Evolutionary conservation across 2,113 vertebrate species (phyloP).

Genomic region (Shinisaurus crocodilurus): DNA sequence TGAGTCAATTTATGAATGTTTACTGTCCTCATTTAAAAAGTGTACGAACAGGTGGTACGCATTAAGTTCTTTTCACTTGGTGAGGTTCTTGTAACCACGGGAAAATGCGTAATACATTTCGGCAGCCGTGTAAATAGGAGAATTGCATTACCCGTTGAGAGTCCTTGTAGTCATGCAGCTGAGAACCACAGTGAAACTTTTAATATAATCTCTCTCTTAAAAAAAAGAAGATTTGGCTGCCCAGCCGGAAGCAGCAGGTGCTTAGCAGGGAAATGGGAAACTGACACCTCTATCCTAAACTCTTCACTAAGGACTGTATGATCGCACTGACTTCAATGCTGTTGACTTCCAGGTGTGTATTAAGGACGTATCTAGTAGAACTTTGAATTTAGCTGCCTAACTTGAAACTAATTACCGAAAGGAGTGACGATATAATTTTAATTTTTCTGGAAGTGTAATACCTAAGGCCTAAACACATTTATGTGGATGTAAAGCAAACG

Average conservation of each 20-base stretch:
- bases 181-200: neutral
- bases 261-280: neutral
- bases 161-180: neutral
- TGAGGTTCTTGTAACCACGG: neutral
- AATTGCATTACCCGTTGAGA: neutral
- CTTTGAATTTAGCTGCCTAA: rapidly evolving
- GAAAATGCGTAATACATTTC: neutral
- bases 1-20: neutral
- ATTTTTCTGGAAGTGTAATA: neutral
- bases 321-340: rapidly evolving
- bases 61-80: neutral
- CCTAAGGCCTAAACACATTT: neutral
- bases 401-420: neutral
- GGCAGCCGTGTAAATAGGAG: too few relatives aligned
- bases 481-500: neutral
- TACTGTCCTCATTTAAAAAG: neutral
- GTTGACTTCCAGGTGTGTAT: neutral
- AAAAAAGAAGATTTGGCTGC: neutral
- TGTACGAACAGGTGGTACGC: neutral
- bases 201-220: neutral
- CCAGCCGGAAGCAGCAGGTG: neutral
- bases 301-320: neutral
- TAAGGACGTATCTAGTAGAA: neutral
- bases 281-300: neutral
- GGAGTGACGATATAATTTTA: too few relatives aligned